Base-by-base conservation (phyloP, 2,113 vertebrate species). In the Pedionomus torquatus region DNA sequence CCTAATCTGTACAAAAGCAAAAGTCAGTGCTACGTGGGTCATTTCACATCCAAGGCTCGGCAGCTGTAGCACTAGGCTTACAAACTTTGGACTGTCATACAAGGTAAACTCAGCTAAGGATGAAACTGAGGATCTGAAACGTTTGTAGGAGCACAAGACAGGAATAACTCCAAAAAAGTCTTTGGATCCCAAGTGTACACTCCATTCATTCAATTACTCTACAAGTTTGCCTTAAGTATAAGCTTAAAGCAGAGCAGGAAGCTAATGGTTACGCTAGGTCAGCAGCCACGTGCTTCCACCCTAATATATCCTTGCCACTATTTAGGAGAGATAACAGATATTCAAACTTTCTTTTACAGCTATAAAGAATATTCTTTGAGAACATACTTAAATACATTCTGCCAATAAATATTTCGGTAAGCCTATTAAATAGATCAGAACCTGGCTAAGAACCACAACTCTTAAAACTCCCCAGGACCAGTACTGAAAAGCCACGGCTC, bases 11-110 rank as follows among this genome's bases (percentile, higher is more conserved):
- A 26, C 0, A 19, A 70, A 0, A 2, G 37, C 44, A 95, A 30
- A 51, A 77, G 52, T 49, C 64, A 43, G 46, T 31, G 64, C 51
- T 30, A 28, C 8, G 0, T 0, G 0, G 5, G 31, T 5, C 37
- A 37, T 46, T 16, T 63, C 12, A 60, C 5, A 5, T 12, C 72
- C 35, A 58, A 44, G 37, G 26, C n/a, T 6, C 25, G 51, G 81
- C 19, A 84, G 17, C 10, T 63, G 31, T 31, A 64, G 48, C 35
- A n/a, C 4, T 3, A 58, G 13, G 48, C 43, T n/a, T 28, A 43
- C 77, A 95, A 91, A 54, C 7, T 31, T 57, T 7, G 9, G 15
- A 24, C n/a, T 13, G 19, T 10, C 25, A 39, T 21, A 28, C 0
- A 1, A n/a, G 9, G n/a, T 7, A 54, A 15, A 41, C 0, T 1